Conservation (phyloP, 92 coral and sea anemone species). For the Desmophyllum pertusum region DNA sequence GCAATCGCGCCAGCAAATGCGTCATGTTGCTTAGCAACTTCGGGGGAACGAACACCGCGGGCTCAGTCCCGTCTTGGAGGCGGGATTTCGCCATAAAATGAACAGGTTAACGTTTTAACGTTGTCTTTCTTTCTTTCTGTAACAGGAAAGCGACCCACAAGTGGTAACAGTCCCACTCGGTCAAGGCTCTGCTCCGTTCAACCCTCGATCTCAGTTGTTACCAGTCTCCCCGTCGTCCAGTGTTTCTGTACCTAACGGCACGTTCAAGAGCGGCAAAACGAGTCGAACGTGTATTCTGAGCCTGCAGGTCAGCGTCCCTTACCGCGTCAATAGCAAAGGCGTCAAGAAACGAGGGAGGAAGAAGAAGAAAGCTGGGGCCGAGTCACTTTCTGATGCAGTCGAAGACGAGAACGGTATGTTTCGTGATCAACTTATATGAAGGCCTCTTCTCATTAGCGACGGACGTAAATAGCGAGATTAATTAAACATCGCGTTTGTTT, state of each 20-base stretch:
- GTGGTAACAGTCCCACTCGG: conserved; percentile 86
- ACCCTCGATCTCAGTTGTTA: conserved; percentile 90
- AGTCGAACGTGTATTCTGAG: conserved; percentile 88
- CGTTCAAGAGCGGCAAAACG: conserved; percentile 74
- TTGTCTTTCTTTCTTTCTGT: neutral
- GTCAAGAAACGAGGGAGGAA: conserved; percentile 50
- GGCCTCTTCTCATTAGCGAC: neutral
- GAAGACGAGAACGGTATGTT: conserved; percentile 39
- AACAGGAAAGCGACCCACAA: conserved; percentile 83
- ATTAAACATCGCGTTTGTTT: too few species aligned
- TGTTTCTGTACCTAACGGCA: conserved; percentile 82
- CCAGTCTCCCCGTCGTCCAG: conserved; percentile 83
- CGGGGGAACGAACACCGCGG: too few species aligned
- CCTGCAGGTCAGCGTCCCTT: conserved; percentile 88
- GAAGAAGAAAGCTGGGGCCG: conserved; percentile 49
- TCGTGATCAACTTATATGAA: neutral
- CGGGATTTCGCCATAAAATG: too few species aligned
- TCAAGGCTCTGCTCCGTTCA: conserved; percentile 89
- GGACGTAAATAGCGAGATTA: too few species aligned
- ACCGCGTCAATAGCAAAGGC: conserved; percentile 64
- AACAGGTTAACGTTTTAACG: too few species aligned
- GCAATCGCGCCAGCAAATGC: too few species aligned
- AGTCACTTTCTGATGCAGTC: conserved; percentile 19
- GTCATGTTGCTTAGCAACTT: too few species aligned
- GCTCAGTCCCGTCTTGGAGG: too few species aligned